Conservation (phyloP, 2,888 invertebrate species). For the Drosophila glabriapex region DNA sequence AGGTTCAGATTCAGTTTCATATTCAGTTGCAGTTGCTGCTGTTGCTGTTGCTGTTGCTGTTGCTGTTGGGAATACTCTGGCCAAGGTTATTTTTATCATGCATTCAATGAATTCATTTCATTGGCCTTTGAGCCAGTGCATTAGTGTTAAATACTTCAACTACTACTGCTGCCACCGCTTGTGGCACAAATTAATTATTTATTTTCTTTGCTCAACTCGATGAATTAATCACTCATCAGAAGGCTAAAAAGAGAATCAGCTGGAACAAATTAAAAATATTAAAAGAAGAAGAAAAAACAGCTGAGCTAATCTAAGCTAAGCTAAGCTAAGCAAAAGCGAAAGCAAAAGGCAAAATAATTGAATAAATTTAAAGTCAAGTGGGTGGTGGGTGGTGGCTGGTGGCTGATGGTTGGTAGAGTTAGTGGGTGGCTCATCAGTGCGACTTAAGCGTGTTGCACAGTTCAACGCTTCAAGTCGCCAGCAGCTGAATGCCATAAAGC, state of each 20-base stretch:
- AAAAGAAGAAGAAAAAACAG: neutral
- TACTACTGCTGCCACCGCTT: neutral
- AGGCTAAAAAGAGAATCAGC: neutral
- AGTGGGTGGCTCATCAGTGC: slow-evolving; percentile 15
- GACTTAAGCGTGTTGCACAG: slow-evolving; percentile 32
- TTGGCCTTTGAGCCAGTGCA: slow-evolving; percentile 39
- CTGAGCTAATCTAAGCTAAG: neutral
- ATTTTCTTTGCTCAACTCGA: slow-evolving; percentile 1
- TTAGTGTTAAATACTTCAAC: slow-evolving; percentile 21
- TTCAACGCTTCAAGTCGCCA: slow-evolving; percentile 30
- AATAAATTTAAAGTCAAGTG: neutral
- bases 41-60: neutral
- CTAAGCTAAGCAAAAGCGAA: neutral
- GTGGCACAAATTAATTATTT: slow-evolving; percentile 2
- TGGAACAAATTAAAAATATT: neutral
- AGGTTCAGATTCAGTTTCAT: slow-evolving; percentile 31
- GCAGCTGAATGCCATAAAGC: slow-evolving; percentile 24
- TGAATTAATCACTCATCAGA: slow-evolving; percentile 2
- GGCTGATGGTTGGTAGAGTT: neutral
- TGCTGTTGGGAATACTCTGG: slow-evolving; percentile 35
- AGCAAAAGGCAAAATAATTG: slow-evolving; percentile 7
- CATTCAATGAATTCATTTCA: slow-evolving; percentile 42
- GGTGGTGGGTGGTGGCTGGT: neutral
- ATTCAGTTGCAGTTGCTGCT: slow-evolving; percentile 15
- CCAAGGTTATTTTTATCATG: slow-evolving; percentile 45